Base-by-base conservation (phyloP, 2,797 vertebrate genomes). In the Epinephelus coioides region DNA sequence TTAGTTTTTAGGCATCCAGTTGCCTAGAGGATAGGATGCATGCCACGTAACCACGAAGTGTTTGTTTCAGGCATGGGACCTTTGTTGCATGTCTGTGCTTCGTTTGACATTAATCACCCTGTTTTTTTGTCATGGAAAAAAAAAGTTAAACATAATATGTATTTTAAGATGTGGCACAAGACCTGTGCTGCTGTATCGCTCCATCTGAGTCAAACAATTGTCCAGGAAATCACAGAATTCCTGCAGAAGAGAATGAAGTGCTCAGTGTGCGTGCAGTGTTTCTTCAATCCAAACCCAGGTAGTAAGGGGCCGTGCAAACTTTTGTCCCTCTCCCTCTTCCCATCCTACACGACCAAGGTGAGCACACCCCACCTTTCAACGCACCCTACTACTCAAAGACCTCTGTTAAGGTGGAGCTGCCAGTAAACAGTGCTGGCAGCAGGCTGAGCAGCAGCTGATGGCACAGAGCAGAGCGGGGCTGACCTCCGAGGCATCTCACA, bases 401-500 rank as follows among this genome's bases (percentile, higher is more conserved):
- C 60, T 53, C 53, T 72, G 61, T 25, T 59, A 73, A 80, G 88
- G 83, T 61, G 81, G 86, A 75, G 83, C 69, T 89, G 82, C 53
- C 60, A 10, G 61, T 79, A n/a, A 81, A 74, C 64, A 7, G 86
- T 43, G 15, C 72, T 80, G 84, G 83, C 81, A 76, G 49, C 4
- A 14, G 57, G 78, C 75, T 70, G 68, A 55, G 76, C 69, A 82
- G 85, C 85, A 84, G 85, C 84, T 90, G 74, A 89, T 62, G 74
- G 72, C 70, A 73, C 56, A 66, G 57, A 81, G 34, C 67, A 55
- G 66, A 82, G 54, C 6, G 8, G 23, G 73, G 44, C 17, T 83
- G 90, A 86, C 76, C 84, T 81, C 71, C 5, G n/a, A 81, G 71
- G 68, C 82, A 87, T 84, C 71, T 30, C 65, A 84, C 82, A 83